Percentiles rank a stretch among this genome's conserved stretches.
Evolutionary conservation across 2,888 invertebrate genomes (phyloP).

Genomic region (Ecliptopera silaceata): DNA sequence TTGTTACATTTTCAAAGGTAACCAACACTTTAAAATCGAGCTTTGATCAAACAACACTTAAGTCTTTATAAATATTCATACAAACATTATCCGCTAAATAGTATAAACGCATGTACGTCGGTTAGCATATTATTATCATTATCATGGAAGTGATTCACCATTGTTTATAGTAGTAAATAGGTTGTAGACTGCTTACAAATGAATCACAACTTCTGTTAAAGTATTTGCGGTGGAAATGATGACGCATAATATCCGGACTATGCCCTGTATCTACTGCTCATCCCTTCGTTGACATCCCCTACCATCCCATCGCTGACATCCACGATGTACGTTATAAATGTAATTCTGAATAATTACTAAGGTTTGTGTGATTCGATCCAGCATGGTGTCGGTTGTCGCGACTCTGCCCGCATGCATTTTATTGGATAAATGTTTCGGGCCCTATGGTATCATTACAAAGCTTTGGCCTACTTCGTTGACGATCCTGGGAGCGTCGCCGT

Average conservation of each 20-base stretch:
- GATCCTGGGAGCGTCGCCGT: slow-evolving; percentile 52
- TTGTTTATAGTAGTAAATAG: slow-evolving; percentile 40
- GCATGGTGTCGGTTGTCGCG: slow-evolving; percentile 49
- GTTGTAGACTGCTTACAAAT: slow-evolving; percentile 31
- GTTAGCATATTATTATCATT: slow-evolving; percentile 35
- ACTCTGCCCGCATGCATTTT: slow-evolving; percentile 74
- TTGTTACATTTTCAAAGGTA: slow-evolving; percentile 33
- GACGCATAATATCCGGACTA: slow-evolving; percentile 30
- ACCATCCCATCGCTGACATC: slow-evolving; percentile 34
- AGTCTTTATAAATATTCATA: slow-evolving; percentile 25
- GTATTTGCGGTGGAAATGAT: slow-evolving; percentile 30
- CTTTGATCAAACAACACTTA: slow-evolving; percentile 13
- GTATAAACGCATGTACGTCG: slow-evolving; percentile 19
- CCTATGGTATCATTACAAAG: slow-evolving; percentile 61
- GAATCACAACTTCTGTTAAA: slow-evolving; percentile 32
- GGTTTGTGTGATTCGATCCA: slow-evolving; percentile 48
- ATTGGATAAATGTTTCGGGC: slow-evolving; percentile 71
- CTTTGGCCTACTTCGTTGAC: slow-evolving; percentile 57
- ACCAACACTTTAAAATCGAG: slow-evolving; percentile 15
- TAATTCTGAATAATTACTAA: slow-evolving; percentile 70
- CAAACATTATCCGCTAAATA: slow-evolving; percentile 19
- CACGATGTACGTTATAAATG: slow-evolving; percentile 47
- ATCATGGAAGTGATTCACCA: slow-evolving; percentile 34
- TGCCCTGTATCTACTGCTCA: slow-evolving; percentile 12
- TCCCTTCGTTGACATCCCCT: slow-evolving; percentile 33